Base-by-base conservation (phyloP, 2,797 vertebrate species). In the Alosa sapidissima region DNA sequence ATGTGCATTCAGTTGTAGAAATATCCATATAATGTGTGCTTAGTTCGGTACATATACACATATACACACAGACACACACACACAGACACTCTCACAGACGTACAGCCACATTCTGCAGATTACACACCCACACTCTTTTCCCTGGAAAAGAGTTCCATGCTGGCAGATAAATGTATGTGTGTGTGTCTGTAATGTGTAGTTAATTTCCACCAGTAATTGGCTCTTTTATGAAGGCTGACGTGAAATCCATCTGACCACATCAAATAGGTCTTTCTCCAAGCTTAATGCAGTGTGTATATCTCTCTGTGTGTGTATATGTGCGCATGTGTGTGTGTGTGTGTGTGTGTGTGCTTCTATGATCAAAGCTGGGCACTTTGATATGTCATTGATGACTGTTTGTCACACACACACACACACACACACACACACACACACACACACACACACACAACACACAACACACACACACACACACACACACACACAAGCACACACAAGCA, bases 181-280 rank as follows among this genome's bases (percentile, higher is more conserved):
- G 85, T 85, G 84, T 72, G 41, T 65, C 11, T 51, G 81, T 58
- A 90, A 91, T 89, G 85, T 91, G 87, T 86, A 16, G 68, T 88
- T 91, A 83, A 86, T 90, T 89, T 91, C 87, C 83, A 52, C 62
- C 87, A 85, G 85, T 88, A 90, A 91, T 89, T 90, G 88, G 51
- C 87, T 90, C 84, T 90, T 90, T 91, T 90, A 89, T 89, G 87
- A 90, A 87, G 87, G 81, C 82, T 36, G 19, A 90, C 10, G 75
- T 88, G 84, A 89, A 91, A 91, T 91, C 82, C 83, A 86, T 88
- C 86, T 85, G 88, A 85, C 89, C 87, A 88, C 89, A 85, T 91
- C 85, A 87, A 89, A 89, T 88, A 84, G 84, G 85, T 28, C 82
- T n/a, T 21, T 75, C 65, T 62, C 72, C 68, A 75, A 75, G 68